Evolutionary conservation across 2,888 invertebrate genomes (phyloP), one percentile per base, ranked within the genome.

Genomic region (Ypsolopha scabrella): DNA sequence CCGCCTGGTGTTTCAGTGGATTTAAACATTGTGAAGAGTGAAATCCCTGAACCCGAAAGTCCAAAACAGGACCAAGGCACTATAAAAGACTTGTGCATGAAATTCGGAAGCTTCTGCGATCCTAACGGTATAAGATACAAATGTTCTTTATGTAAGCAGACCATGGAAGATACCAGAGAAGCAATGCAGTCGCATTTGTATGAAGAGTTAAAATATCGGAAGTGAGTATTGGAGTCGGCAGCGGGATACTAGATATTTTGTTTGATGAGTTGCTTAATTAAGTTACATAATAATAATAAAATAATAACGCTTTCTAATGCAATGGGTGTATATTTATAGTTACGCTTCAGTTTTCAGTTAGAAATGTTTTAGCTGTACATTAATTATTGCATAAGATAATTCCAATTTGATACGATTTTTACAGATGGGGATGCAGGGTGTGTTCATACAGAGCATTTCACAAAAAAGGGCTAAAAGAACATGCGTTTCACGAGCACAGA

Each of bases 161-260:
- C 90, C 56, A 85, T 80, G 41, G 89, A 90, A 0, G 89, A 87
- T 50, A 83, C 80, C 33, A 80, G 82, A 24, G 83, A 87, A 6
- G 88, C 88, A n/a, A 90, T 93, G 80, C 86, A 88, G 51, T 88
- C 88, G 39, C 93, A 93, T 75, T 70, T 93, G 50, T 92, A 87
- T 60, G 88, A 90, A 61, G 93, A 93, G 62, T 74, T 92, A 34
- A 87, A 90, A 48, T 91, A 91, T 61, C 86, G 89, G 59, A 90
- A 89, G 92, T 92, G 63, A 80, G 82, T 76, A 47, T 14, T 13
- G 35, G 7, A 43, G 6, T 13, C 24, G 24, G 43, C 14, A 14
- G 43, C 7, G 11, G 11, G n/a, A 41, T n/a, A 6, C 41, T n/a
- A n/a, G n/a, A n/a, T n/a, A 24, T 24, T 4, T 24, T 24, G 4